phyloP scores from a whole-genome alignment of 2,113 vertebrate species.

The Coptodon bakossiorum region DNA sequence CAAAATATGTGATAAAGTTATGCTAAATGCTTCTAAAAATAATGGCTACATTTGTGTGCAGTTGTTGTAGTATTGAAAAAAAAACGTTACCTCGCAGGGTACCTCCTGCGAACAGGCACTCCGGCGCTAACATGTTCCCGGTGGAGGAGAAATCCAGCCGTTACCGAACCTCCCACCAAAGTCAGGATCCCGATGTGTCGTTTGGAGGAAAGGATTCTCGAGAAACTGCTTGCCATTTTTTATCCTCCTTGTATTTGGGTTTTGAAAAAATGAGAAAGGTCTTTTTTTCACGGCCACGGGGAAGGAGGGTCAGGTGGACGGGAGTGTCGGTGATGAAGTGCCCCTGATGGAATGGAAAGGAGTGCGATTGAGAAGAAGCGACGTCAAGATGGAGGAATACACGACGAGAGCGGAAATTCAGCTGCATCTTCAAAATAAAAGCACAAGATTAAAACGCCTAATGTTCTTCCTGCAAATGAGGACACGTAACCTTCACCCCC shows the following conservation, averaged over 20 bases:
- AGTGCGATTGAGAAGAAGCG: neutral
- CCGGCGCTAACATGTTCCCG: constrained; percentile 78
- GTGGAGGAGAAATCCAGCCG: constrained; percentile 78
- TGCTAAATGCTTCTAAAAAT: neutral
- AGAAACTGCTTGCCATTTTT: constrained; percentile 84
- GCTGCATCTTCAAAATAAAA: constrained; percentile 3
- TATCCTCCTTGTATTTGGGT: neutral
- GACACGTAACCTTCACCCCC: neutral
- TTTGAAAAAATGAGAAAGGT: neutral
- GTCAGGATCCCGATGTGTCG: constrained; percentile 78
- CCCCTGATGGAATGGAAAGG: constrained; percentile 21
- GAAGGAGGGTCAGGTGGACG: neutral
- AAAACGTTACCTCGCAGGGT: constrained; percentile 82
- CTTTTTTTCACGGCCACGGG: neutral
- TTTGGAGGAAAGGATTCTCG: constrained; percentile 75
- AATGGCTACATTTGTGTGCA: neutral
- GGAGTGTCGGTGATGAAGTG: neutral
- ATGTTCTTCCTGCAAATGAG: neutral
- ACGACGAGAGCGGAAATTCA: neutral
- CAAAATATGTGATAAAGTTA: neutral
- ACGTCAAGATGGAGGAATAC: neutral
- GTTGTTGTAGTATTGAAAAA: neutral
- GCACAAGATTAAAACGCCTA: neutral
- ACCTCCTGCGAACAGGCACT: constrained; percentile 74
- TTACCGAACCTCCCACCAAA: constrained; percentile 82